Conservation (phyloP, 2,797 vertebrate genomes). For the Pipistrellus nathusii region DNA sequence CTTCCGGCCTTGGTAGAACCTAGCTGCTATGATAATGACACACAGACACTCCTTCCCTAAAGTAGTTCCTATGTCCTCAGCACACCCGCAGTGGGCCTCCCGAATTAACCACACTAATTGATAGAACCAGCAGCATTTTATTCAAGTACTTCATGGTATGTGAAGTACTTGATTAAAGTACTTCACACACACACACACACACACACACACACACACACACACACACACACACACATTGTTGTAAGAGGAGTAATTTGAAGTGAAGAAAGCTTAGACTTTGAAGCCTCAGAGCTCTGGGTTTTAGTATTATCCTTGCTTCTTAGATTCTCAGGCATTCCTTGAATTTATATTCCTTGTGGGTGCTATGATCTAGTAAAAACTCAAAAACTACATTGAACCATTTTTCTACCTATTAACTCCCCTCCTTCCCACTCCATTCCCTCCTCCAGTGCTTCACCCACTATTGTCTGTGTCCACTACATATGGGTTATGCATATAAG, state of each 20-base stretch:
- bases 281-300: neutral
- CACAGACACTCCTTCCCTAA: neutral
- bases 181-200: no score
- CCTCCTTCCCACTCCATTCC: no score
- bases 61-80: neutral
- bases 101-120: neutral
- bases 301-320: neutral
- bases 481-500: no score
- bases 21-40: neutral
- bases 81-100: neutral
- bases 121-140: neutral
- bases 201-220: no score
- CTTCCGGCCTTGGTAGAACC: neutral
- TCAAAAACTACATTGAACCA: neutral
- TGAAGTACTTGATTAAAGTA: no score
- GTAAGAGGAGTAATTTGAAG: accelerated
- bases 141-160: neutral
- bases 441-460: no score
- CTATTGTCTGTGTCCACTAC: no score
- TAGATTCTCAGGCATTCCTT: neutral
- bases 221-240: no score
- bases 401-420: no score
- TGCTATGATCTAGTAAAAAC: neutral
- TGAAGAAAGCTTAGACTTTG: neutral
- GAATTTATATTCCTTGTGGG: neutral